These are phyloP conservation scores for Percopsis transmontana DNA, from an alignment of 2,113 vertebrate genomes.

Conservation along the genomic window DNA sequence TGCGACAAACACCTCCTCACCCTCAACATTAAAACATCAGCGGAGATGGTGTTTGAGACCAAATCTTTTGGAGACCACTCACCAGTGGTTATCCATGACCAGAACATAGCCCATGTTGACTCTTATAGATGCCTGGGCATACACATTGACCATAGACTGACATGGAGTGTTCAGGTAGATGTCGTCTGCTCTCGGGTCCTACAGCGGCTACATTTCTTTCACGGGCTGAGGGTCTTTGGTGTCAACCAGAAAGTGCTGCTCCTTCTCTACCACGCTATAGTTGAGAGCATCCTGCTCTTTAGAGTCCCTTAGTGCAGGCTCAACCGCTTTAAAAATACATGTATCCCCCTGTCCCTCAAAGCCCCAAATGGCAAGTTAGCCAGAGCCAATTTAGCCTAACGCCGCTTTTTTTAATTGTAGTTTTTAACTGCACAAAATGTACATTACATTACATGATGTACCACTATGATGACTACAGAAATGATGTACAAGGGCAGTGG, in stretches of 20 bases:
- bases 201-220: slow-evolving; percentile 4
- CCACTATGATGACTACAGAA: too few species aligned
- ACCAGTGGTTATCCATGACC: not conserved
- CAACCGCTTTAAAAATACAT: not conserved
- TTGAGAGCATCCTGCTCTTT: not conserved
- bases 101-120: slow-evolving; percentile 6
- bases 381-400: too few species aligned
- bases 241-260: slow-evolving; percentile 5
- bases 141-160: not conserved
- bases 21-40: not conserved
- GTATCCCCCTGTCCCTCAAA: not conserved
- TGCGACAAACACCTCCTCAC: not conserved
- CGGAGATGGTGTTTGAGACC: not conserved
- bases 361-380: too few species aligned
- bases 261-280: not conserved
- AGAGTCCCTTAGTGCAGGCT: not conserved
- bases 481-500: too few species aligned
- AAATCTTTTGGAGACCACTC: not conserved
- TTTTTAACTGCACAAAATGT: too few species aligned
- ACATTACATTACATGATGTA: too few species aligned
- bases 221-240: slow-evolving; percentile 5
- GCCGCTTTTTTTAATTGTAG: too few species aligned
- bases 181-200: not conserved
- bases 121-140: slow-evolving; percentile 2
- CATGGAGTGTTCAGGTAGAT: slow-evolving; percentile 1